phyloP scores from a whole-genome alignment of 2,888 invertebrate species.

The Drosophila nigricruria region DNA sequence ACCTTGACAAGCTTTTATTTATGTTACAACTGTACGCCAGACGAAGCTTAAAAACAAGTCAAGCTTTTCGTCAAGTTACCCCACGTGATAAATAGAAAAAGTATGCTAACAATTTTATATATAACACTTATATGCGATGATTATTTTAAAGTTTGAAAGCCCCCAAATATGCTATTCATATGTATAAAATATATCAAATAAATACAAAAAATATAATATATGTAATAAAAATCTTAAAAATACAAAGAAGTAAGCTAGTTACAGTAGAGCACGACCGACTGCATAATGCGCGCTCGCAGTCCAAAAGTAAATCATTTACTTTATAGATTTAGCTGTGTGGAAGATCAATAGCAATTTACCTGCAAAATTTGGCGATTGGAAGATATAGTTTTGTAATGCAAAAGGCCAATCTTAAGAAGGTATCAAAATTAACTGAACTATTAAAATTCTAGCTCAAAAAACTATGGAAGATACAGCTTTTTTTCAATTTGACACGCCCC shows the following conservation, averaged over 20 bases:
- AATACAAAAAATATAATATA: not conserved
- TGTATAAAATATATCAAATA: not conserved
- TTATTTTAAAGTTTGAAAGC: constrained; percentile 2
- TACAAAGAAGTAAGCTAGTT: not conserved
- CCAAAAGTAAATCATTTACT: too few species aligned
- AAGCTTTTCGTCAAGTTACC: constrained; percentile 1
- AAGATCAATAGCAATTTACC: too few species aligned
- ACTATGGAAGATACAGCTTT: too few species aligned
- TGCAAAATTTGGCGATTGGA: too few species aligned
- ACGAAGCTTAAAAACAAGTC: not conserved
- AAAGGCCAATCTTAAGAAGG: too few species aligned
- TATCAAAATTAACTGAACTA: too few species aligned
- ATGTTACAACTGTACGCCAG: not conserved
- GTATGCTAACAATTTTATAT: constrained; percentile 31
- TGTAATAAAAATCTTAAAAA: too few species aligned
- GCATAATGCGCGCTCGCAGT: not conserved
- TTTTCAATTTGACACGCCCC: too few species aligned
- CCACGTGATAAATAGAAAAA: constrained; percentile 9
- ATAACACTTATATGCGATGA: not conserved
- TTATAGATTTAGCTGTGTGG: too few species aligned
- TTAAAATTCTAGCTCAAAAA: too few species aligned
- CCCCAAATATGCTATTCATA: constrained; percentile 35
- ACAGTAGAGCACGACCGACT: not conserved
- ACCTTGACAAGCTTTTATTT: not conserved
- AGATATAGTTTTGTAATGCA: too few species aligned